A percentile compares a stretch with the other conserved stretches of the same genome.
Conservation (phyloP, 2,113 vertebrate genomes). For the Abramis brama region DNA sequence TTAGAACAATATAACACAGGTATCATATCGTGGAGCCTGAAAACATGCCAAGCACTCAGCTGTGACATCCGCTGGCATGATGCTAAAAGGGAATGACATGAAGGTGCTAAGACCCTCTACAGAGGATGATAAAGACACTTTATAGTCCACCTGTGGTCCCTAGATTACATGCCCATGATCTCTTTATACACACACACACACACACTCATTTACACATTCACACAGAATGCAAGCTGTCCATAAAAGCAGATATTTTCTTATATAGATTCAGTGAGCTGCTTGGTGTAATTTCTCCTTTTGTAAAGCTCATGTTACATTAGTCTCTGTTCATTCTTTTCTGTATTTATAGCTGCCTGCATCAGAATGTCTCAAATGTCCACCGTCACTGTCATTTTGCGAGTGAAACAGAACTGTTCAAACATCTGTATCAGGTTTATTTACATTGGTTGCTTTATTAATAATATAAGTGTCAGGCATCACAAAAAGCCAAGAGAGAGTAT, state of each 20-base stretch:
- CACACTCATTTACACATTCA: constrained; percentile 28
- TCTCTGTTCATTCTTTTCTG: constrained; percentile 15
- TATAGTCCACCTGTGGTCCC: constrained; percentile 37
- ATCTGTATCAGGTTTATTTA: not conserved
- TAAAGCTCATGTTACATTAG: not conserved
- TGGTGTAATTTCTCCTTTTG: not conserved
- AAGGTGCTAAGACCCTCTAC: constrained; percentile 34
- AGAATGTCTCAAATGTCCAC: not conserved
- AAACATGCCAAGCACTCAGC: not conserved
- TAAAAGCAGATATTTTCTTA: not conserved
- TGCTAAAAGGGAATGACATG: constrained; percentile 32
- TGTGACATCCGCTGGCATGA: constrained; percentile 1
- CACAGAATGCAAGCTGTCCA: not conserved
- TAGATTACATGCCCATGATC: constrained; percentile 27
- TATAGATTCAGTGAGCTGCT: not conserved
- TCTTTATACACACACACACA: not conserved
- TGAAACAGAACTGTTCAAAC: not conserved
- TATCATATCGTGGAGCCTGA: not conserved
- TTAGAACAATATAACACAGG: not conserved
- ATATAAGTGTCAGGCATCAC: not conserved
- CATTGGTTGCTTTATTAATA: not conserved
- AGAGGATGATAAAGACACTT: constrained; percentile 40
- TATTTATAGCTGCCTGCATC: not conserved
- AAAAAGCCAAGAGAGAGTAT: not conserved
- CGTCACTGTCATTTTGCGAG: not conserved